phyloP scores from a whole-genome alignment of 2,797 vertebrate genomes.

The Psittacula derbiana region DNA sequence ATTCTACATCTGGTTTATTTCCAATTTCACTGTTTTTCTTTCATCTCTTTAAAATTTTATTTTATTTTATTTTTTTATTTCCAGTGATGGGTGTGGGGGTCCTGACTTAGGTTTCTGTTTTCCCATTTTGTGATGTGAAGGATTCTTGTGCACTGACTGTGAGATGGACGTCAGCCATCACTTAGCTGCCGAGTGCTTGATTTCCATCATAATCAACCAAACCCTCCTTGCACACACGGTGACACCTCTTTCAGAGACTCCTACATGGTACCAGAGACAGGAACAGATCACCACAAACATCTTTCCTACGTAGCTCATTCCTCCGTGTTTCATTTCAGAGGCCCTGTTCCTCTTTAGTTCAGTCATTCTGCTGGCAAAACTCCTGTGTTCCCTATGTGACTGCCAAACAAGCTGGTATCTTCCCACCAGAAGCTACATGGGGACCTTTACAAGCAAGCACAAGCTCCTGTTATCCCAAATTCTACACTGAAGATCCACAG shows the following conservation, averaged over 20 bases:
- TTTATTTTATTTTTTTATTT: neutral
- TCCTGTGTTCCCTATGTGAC: neutral
- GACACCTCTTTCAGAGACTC: neutral
- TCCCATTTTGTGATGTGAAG: neutral
- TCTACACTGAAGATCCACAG: neutral
- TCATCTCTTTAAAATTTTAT: neutral
- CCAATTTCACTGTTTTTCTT: neutral
- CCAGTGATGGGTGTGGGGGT: rapidly evolving
- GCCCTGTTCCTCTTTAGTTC: neutral
- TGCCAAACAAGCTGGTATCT: neutral
- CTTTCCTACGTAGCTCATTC: neutral
- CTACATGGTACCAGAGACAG: neutral
- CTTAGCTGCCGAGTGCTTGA: neutral
- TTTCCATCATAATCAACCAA: neutral
- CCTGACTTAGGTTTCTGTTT: neutral
- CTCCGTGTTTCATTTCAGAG: neutral
- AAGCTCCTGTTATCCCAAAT: neutral
- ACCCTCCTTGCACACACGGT: neutral
- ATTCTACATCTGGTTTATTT: neutral
- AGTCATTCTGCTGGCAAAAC: neutral
- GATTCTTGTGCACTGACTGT: neutral
- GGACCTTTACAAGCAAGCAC: neutral
- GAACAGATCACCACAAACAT: neutral
- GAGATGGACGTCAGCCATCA: neutral
- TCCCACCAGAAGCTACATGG: neutral